Evolutionary conservation across 2,888 invertebrate genomes (phyloP).

Genomic region (Eubasilissa splendida): DNA sequence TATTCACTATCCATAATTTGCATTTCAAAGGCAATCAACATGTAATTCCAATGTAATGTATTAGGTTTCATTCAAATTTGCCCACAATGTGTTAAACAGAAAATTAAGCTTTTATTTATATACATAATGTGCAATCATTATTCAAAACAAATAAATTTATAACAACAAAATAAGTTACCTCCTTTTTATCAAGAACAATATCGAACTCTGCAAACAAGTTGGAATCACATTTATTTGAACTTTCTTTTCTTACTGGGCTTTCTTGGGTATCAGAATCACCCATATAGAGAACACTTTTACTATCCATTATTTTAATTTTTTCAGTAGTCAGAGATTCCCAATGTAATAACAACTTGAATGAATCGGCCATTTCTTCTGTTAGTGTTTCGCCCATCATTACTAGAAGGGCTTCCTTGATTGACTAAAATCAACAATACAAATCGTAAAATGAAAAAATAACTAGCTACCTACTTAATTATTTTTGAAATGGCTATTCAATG

Average conservation of each 20-base stretch:
- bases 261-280: constrained; percentile 11
- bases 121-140: background rate
- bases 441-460: too few species aligned
- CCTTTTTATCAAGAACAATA: constrained; percentile 45
- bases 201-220: constrained; percentile 57
- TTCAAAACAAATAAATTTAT: too few species aligned
- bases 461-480: too few species aligned
- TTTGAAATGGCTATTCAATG: too few species aligned
- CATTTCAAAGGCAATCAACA: too few species aligned
- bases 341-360: constrained; percentile 70
- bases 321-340: constrained; percentile 66
- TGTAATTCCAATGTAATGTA: too few species aligned
- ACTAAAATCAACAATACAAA: constrained; percentile 63
- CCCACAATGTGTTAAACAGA: too few species aligned
- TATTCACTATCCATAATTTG: too few species aligned
- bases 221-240: constrained; percentile 35
- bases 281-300: constrained; percentile 32
- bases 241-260: background rate
- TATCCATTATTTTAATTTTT: constrained; percentile 42
- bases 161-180: constrained; percentile 12
- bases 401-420: constrained; percentile 72
- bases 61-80: too few species aligned
- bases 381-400: constrained; percentile 79
- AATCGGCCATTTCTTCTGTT: constrained; percentile 67
- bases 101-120: too few species aligned